Conservation (phyloP, 2,113 vertebrate species). For the Chlorodrepanis virens region DNA sequence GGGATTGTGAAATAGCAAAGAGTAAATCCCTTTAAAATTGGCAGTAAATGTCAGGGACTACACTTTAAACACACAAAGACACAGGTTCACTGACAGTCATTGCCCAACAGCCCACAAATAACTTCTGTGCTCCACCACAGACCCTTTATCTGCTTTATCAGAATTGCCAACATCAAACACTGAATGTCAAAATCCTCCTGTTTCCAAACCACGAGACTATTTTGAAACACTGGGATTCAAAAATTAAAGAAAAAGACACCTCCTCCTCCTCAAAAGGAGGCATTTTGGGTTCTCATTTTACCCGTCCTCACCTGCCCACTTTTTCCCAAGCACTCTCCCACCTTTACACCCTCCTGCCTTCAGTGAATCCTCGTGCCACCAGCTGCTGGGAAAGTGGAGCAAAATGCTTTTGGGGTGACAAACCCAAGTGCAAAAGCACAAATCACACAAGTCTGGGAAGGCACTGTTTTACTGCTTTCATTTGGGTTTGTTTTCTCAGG, state of each 20-base stretch:
- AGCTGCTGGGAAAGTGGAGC: not conserved
- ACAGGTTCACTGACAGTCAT: not conserved
- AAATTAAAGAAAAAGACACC: not conserved
- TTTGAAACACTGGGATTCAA: not conserved
- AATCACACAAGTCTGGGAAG: not conserved
- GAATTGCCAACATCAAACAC: not conserved
- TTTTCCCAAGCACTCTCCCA: fast-evolving
- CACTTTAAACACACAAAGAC: not conserved
- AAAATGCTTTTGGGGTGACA: not conserved
- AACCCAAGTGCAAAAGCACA: not conserved
- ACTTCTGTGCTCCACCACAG: fast-evolving
- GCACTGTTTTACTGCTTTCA: fast-evolving
- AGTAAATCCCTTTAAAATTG: constrained; percentile 44
- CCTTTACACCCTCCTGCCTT: not conserved
- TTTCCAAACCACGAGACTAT: not conserved
- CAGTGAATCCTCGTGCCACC: fast-evolving
- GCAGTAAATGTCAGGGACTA: constrained; percentile 27
- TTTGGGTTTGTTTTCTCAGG: not conserved
- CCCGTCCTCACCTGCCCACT: fast-evolving
- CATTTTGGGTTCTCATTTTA: not conserved
- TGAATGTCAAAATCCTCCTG: constrained; percentile 4
- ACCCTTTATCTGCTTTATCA: constrained; percentile 13
- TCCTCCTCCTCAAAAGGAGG: not conserved
- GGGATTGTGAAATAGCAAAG: not conserved
- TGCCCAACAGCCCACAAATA: constrained; percentile 28